Evolutionary conservation across 2,113 vertebrate species (phyloP).

Genomic region (Eurystomus gularis): DNA sequence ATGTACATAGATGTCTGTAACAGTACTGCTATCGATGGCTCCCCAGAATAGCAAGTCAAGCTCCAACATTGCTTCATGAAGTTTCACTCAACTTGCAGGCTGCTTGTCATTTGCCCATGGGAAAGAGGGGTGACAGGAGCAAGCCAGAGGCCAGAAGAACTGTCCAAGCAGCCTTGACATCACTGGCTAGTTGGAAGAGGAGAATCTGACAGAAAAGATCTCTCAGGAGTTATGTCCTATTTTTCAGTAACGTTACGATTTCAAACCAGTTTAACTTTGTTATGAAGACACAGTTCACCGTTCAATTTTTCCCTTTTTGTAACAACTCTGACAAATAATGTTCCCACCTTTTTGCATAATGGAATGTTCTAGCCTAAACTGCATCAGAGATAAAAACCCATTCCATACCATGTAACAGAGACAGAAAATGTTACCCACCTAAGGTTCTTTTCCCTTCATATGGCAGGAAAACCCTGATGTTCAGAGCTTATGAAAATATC

Average conservation of each 20-base stretch:
- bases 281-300: neutral
- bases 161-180: neutral
- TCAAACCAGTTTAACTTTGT: neutral
- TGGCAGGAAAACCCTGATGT: neutral
- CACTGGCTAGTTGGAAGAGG: neutral
- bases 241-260: neutral
- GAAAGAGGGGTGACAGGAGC: neutral
- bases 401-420: neutral
- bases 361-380: neutral
- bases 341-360: neutral
- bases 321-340: neutral
- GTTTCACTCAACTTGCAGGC: neutral
- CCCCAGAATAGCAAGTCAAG: neutral
- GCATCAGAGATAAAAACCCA: neutral
- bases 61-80: neutral
- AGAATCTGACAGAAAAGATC: neutral
- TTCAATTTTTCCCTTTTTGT: neutral
- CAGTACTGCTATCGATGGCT: neutral
- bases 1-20: neutral
- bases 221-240: neutral
- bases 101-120: fast-evolving
- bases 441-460: neutral
- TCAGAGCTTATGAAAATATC: neutral
- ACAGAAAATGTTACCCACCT: neutral
- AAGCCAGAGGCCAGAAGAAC: neutral